phyloP scores from a whole-genome alignment of 2,113 vertebrate genomes.

The sheep (Ovis aries) region DNA sequence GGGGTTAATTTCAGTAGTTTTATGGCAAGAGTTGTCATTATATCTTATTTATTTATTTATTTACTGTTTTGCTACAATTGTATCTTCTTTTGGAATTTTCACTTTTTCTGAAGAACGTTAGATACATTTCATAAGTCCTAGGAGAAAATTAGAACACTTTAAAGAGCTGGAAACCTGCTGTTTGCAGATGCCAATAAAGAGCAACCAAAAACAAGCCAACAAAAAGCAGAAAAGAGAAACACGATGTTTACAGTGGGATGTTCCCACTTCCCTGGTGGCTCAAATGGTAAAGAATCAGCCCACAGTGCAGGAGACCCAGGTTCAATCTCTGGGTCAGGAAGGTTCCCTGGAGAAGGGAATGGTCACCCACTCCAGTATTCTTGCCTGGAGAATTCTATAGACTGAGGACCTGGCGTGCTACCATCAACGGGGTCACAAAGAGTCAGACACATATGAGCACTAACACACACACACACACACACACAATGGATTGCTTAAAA shows the following conservation, averaged over 20 bases:
- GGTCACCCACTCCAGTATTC: background rate
- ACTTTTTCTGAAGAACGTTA: background rate
- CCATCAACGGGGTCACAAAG: background rate
- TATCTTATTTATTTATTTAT: background rate
- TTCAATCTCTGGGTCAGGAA: background rate
- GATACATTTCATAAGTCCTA: background rate
- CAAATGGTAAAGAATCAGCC: background rate
- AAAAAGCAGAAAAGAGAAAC: background rate
- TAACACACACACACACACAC: background rate
- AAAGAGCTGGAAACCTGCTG: background rate
- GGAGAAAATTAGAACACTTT: background rate
- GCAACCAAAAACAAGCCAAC: background rate
- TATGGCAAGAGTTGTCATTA: background rate
- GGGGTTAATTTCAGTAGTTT: background rate
- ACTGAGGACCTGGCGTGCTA: background rate
- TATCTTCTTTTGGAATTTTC: conserved; percentile 1
- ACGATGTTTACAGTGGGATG: background rate
- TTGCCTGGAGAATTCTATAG: background rate
- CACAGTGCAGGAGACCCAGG: background rate
- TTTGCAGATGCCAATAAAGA: background rate
- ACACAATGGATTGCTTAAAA: background rate
- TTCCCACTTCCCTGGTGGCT: background rate
- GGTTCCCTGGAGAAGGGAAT: background rate
- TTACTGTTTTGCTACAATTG: background rate
- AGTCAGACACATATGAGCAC: background rate